Evolutionary conservation across 1,140 invertebrate genomes (phyloP), one percentile per base, ranked within the genome.

Genomic region (Musca domestica): DNA sequence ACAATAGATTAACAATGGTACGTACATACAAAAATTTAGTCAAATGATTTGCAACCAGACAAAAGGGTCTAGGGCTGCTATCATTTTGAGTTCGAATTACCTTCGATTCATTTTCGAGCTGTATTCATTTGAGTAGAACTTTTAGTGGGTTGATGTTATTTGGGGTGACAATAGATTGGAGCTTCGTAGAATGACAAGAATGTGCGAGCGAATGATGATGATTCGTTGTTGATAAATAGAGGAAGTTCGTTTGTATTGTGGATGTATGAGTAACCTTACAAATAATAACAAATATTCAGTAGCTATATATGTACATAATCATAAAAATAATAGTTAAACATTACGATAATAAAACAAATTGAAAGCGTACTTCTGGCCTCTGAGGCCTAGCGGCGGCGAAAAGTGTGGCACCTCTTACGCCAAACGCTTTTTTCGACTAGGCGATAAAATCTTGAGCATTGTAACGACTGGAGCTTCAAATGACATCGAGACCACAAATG

Each of bases 391-490:
- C 34, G 34, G 34, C 34, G 34, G 27, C 30, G 23, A 15, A 34
- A 34, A 61, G 20, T 23, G 12, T 54, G 12, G 12, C 19, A 54
- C 23, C 23, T 23, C 19, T 72, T 76, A 81, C 70, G 78, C 76
- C 63, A 81, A 68, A 67, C 78, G 77, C 72, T 86, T 87, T 71
- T 86, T 85, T 75, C 87, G 85, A 72, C 86, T 88, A 34, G 90
- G 90, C 6, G 90, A 86, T 6, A 93, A 76, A 71, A 93, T 91
- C 82, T 92, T 91, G n/a, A 94, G 84, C 88, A 93, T 90, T 71
- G 91, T 91, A 64, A 94, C 92, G 46, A 92, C 86, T 22, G 92
- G 92, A 64, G 92, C 92, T 83, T 94, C 92, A 76, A 92, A 93
- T 0, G 89, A 87, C 34, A 94, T 80, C 0, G 92, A 93, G 58